Conservation (phyloP, 1,140 invertebrate genomes). For the Andrena cerasifolii region DNA sequence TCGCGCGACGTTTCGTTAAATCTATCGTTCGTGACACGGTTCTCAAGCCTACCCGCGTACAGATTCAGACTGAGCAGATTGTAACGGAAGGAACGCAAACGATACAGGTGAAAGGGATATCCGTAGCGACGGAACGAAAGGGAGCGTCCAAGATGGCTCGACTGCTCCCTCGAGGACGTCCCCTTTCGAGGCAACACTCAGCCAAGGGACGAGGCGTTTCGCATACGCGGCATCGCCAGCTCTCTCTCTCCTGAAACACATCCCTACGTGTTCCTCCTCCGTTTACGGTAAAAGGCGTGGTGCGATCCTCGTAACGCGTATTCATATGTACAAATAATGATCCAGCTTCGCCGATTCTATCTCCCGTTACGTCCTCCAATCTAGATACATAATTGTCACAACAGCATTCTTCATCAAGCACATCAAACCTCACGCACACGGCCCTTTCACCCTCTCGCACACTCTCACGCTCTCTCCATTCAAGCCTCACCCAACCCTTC, state of each 20-base stretch:
- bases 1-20: constrained; percentile 15
- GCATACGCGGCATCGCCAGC: background rate
- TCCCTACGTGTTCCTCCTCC: background rate
- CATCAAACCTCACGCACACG: constrained; percentile 41
- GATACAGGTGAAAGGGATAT: constrained; percentile 31
- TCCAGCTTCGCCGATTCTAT: constrained; percentile 21
- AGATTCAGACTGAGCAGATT: constrained; percentile 40
- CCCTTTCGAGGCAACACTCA: constrained; percentile 16
- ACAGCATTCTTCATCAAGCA: constrained; percentile 3
- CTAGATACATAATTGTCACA: constrained; percentile 27
- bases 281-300: constrained; percentile 33
- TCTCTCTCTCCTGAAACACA: background rate
- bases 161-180: background rate
- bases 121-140: constrained; percentile 28
- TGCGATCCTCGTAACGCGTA: constrained; percentile 45
- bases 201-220: constrained; percentile 33
- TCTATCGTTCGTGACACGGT: constrained; percentile 39
- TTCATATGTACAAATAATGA: constrained; percentile 52
- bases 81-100: constrained; percentile 35
- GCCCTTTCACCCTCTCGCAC: constrained; percentile 5
- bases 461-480: constrained; percentile 30
- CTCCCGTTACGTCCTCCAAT: background rate
- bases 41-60: constrained; percentile 30
- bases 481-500: constrained; percentile 38
- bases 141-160: background rate